Evolutionary conservation across 2,797 vertebrate genomes (phyloP).

Genomic region (Podarcis siculus): DNA sequence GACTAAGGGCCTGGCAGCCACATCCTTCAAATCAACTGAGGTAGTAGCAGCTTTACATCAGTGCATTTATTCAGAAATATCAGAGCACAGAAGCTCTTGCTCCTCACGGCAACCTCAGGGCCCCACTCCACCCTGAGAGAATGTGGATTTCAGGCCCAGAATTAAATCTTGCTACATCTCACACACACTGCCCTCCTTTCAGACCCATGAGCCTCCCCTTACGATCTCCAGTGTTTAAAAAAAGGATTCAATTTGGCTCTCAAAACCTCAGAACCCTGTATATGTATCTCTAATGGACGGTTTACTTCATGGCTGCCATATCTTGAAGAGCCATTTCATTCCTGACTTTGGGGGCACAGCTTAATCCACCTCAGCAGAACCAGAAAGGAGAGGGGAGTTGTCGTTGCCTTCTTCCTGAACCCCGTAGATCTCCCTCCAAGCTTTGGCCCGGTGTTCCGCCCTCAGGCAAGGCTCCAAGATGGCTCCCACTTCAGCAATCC

Average conservation of each 20-base stretch:
- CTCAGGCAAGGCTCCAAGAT: constrained; percentile 65
- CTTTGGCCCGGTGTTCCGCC: constrained; percentile 41
- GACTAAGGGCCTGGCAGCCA: neutral
- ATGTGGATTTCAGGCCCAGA: no score
- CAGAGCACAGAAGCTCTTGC: neutral
- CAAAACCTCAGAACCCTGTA: neutral
- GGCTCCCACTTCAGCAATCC: constrained; percentile 58
- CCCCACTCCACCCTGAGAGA: neutral
- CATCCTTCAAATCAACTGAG: neutral
- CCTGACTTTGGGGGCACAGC: neutral
- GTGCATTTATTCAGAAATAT: neutral
- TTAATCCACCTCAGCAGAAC: neutral
- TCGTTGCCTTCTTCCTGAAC: neutral
- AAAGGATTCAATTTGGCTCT: no score
- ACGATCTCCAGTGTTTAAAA: neutral
- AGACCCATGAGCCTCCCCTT: neutral
- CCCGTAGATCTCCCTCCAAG: constrained; percentile 44
- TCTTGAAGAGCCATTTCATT: neutral
- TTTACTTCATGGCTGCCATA: neutral
- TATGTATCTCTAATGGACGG: neutral
- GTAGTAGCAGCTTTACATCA: constrained; percentile 1
- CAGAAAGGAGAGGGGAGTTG: neutral
- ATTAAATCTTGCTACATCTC: neutral
- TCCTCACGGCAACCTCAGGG: neutral
- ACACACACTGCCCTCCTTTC: neutral